Base-by-base conservation (phyloP, 2,888 invertebrate genomes). In the Marronus borbonicus region DNA sequence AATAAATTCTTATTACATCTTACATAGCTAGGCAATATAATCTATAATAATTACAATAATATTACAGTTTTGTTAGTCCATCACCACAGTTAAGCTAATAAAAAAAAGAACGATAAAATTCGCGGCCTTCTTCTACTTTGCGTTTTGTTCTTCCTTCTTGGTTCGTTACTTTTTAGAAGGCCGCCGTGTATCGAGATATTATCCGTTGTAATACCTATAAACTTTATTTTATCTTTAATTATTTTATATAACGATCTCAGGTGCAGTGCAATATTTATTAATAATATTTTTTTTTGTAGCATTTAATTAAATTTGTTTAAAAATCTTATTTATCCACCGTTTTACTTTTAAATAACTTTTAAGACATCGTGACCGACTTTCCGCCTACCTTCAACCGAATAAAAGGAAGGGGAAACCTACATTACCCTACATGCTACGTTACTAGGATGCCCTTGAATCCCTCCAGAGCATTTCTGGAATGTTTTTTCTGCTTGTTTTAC, bases 401-500 rank as follows among this genome's bases (percentile, higher is more conserved):
- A 44, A 2, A 36, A 36, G 31, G 44, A 12, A n/a, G 31, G 70
- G 31, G n/a, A 79, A 79, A 70, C 58, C 80, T 76, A 82, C 84
- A 81, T 84, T 85, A 86, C 82, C 81, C 84, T 85, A 85, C 77
- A 75, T 50, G 76, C 84, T 44, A 44, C 44, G 44, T 12, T 44
- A 44, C 44, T 87, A 87, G 85, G 88, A 89, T 89, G 89, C 89
- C 89, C 89, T 88, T 88, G 85, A 87, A 89, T 89, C 89, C 89
- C 89, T 87, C 87, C 87, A 88, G 88, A 88, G 87, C 88, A 87
- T 85, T 85, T 87, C 88, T 89, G 89, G 89, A 89, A 89, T 89
- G 89, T 89, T 87, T 87, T n/a, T 64, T 44, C n/a, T 24, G 14
- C 31, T 20, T 66, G 24, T 8, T 31, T 39, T 66, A 44, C 17